Base-by-base conservation (phyloP, 2,888 invertebrate species). In the Leptopilina syphax region DNA sequence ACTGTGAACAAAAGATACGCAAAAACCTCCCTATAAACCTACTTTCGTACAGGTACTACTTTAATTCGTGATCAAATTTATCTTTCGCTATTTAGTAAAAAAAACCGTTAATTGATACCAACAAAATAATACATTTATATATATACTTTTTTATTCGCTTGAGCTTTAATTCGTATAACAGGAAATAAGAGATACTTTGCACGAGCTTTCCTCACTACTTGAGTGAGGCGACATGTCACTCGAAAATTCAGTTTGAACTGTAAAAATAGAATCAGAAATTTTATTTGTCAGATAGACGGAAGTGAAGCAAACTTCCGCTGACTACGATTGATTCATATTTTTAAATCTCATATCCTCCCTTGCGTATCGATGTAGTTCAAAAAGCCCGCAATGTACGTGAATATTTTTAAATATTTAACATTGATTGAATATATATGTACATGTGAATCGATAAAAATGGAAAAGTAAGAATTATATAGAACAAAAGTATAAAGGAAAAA, bases 371-470 rank as follows among this genome's bases (percentile, higher is more conserved):
- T 67, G 63, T 60, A 50, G 9, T 10, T 65, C 65, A 57, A 82
- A 82, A 79, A 67, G 70, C 54, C 65, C 73, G 81, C 80, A 78
- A 79, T 67, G 79, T 65, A 54, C 65, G 77, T 68, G 85, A 86
- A 88, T 88, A 87, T 88, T 85, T 88, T 84, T 83, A 85, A 88
- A 89, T 89, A 88, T 87, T 88, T 89, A 84, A 86, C 82, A 65
- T 50, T 41, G 34, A 57, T 54, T 54, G 12, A 10, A 50, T 50
- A 50, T 50, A 50, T 9, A 50, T 50, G 8, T 50, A 41, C 34
- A 57, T 79, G 77, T 57, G 34, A 34, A 34, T 34, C 34, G 34
- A 34, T 34, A 34, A 34, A 34, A 34, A 34, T 34, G 34, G 34
- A 34, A 34, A 2, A 34, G 34, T 34, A 34, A 34, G 3, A 34